Percentiles rank a stretch among this genome's conserved stretches.
These are phyloP conservation scores for Glyptemys insculpta DNA, from an alignment of 2,797 vertebrate species.

Conservation along the genomic window DNA sequence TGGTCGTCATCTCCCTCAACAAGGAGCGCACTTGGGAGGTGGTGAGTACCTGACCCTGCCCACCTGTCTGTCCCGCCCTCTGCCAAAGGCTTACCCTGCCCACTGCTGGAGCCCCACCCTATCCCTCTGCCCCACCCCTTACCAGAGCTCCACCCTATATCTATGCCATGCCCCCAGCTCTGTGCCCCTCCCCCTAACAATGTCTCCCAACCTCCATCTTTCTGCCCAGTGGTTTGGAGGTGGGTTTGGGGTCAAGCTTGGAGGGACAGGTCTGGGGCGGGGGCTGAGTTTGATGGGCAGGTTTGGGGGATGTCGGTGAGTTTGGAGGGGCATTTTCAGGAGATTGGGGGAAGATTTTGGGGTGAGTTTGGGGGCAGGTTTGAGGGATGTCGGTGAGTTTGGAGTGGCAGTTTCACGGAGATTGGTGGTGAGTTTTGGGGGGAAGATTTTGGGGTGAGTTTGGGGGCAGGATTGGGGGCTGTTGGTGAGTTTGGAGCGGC, in stretches of 20 bases:
- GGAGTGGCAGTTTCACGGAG: too few relatives aligned
- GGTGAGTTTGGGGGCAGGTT: background rate
- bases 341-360: background rate
- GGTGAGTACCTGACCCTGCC: slow-evolving; percentile 83
- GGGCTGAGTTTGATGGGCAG: too few relatives aligned
- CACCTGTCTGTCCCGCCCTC: background rate
- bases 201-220: background rate
- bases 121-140: background rate
- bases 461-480: too few relatives aligned
- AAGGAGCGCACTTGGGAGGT: slow-evolving; percentile 95
- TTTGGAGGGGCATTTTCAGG: background rate
- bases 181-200: background rate
- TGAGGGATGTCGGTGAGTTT: too few relatives aligned
- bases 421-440: too few relatives aligned
- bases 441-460: too few relatives aligned
- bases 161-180: background rate
- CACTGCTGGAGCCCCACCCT: background rate
- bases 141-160: too few relatives aligned
- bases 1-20: slow-evolving; percentile 94
- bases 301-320: background rate
- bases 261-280: background rate
- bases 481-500: background rate
- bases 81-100: background rate
- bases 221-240: background rate
- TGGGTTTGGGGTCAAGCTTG: background rate